Percentiles rank a stretch among this genome's conserved stretches.
Conservation (phyloP, 2,888 invertebrate species). For the Romanomermis culicivorax region DNA sequence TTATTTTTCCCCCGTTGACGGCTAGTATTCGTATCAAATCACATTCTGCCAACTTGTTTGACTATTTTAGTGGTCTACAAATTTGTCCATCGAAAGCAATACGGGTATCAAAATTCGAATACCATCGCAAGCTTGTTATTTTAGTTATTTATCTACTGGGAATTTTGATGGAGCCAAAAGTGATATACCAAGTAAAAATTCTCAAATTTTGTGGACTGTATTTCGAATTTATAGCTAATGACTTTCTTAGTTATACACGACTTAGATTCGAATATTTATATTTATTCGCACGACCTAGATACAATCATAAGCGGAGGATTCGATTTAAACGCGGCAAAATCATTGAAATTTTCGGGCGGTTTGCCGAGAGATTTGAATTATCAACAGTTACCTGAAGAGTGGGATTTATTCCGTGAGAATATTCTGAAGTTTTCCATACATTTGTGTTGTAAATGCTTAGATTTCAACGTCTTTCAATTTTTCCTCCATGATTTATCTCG, state of each 20-base stretch:
- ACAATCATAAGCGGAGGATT: conserved; percentile 24
- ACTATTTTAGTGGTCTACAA: conserved; percentile 8
- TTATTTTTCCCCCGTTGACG: no score
- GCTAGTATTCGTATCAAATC: no score
- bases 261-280: conserved; percentile 63
- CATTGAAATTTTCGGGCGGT: conserved; percentile 12
- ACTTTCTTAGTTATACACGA: conserved; percentile 64
- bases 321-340: conserved; percentile 12
- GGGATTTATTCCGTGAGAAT: conserved; percentile 67
- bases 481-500: no score
- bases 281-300: conserved; percentile 36
- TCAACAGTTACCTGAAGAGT: conserved; percentile 42
- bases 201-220: no score
- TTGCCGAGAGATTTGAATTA: conserved; percentile 34
- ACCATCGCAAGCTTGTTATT: conserved; percentile 73
- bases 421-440: no score
- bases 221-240: no score
- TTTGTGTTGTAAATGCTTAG: no score
- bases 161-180: conserved; percentile 51
- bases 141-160: conserved; percentile 74
- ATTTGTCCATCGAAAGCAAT: conserved; percentile 8
- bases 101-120: conserved; percentile 20
- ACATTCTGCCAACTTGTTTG: no score
- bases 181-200: conserved; percentile 49
- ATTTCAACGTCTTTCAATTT: no score